Evolutionary conservation across 2,113 vertebrate species (phyloP).

Genomic region (Passer montanus): DNA sequence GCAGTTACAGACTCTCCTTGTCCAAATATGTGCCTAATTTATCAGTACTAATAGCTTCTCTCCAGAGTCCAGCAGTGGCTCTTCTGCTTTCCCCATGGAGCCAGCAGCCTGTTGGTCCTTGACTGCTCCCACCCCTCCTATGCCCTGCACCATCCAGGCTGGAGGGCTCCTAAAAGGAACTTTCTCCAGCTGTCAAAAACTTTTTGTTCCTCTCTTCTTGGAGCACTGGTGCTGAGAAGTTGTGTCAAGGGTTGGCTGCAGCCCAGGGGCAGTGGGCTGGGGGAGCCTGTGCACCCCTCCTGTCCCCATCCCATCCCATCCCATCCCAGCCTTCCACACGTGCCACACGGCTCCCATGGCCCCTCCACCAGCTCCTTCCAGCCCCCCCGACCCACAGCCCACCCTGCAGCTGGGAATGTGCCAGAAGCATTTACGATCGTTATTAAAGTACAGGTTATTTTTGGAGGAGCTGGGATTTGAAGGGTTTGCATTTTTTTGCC

Average conservation of each 20-base stretch:
- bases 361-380: background rate
- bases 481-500: slow-evolving; percentile 46
- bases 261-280: no score
- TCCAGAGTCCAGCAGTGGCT: background rate
- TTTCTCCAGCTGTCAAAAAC: background rate
- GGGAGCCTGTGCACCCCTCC: background rate
- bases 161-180: background rate
- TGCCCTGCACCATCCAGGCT: accelerated
- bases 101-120: background rate
- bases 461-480: slow-evolving; percentile 26
- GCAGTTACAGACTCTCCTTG: background rate
- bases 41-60: background rate
- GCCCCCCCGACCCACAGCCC: background rate
- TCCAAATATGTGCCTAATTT: slow-evolving; percentile 57
- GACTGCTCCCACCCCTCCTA: background rate
- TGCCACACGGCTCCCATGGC: background rate
- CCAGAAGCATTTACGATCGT: slow-evolving; percentile 33
- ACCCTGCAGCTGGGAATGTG: slow-evolving; percentile 59
- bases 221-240: accelerated
- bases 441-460: slow-evolving; percentile 43
- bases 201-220: background rate
- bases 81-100: background rate
- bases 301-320: background rate
- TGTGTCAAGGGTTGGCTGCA: background rate
- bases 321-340: background rate